These are phyloP conservation scores for Proctacanthus coquilletti DNA, from an alignment of 1,140 invertebrate species.

Conservation along the genomic window DNA sequence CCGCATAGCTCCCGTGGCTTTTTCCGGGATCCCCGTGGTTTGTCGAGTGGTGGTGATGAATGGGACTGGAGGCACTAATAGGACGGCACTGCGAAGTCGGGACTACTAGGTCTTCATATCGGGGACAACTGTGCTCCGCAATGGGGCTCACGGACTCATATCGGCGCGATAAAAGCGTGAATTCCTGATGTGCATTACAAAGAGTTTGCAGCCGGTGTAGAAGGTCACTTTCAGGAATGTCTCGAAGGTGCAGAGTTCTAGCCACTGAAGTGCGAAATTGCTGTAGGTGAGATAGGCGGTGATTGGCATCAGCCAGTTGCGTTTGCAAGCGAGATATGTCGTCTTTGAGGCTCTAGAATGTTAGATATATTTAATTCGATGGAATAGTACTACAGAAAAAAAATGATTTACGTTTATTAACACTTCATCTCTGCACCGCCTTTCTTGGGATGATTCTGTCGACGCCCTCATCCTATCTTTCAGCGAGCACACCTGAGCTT, in stretches of 20 bases:
- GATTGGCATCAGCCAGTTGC: constrained; percentile 49
- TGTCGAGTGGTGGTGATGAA: constrained; percentile 5
- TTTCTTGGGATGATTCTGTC: constrained; percentile 26
- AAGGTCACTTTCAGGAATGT: constrained; percentile 25
- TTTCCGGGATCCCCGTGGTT: constrained; percentile 2
- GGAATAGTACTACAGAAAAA: neutral
- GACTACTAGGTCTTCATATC: constrained; percentile 23
- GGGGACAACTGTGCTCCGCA: constrained; percentile 26
- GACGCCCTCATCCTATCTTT: constrained; percentile 24
- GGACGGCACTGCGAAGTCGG: constrained; percentile 23
- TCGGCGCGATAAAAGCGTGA: constrained; percentile 41
- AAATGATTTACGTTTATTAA: constrained; percentile 38
- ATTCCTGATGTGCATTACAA: constrained; percentile 42
- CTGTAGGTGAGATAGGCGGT: constrained; percentile 54
- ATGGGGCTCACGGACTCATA: constrained; percentile 32
- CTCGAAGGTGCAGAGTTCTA: constrained; percentile 36
- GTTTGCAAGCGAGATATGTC: constrained; percentile 56
- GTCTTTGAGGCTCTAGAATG: constrained; percentile 41
- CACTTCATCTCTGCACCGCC: constrained; percentile 38
- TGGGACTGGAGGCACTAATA: constrained; percentile 15
- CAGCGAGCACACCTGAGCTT: constrained; percentile 17
- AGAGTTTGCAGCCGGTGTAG: constrained; percentile 27
- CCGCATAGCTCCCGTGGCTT: too few relatives aligned
- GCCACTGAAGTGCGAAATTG: constrained; percentile 52
- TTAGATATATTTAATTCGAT: neutral